These are phyloP conservation scores for Trichosurus vulpecula DNA, from an alignment of 2,797 vertebrate genomes.

Conservation along the genomic window DNA sequence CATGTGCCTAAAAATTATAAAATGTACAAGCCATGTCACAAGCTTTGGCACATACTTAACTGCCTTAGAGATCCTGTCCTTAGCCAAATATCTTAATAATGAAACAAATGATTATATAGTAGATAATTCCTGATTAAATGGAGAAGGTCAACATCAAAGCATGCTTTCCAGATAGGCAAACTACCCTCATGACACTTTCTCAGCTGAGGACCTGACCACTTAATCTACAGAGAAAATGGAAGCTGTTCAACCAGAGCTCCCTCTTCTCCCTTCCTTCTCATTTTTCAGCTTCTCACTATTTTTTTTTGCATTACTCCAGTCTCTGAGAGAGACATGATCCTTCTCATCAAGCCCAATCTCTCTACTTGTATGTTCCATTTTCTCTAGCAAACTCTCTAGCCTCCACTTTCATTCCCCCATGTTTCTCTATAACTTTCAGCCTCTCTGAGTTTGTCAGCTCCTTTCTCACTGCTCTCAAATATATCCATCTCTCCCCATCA, in stretches of 20 bases:
- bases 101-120: background rate
- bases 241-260: background rate
- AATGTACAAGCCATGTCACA: conserved; percentile 13
- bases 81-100: conserved; percentile 21
- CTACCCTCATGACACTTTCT: conserved; percentile 8
- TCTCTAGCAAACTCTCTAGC: background rate
- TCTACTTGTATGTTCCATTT: background rate
- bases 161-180: background rate
- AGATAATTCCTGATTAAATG: background rate
- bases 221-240: background rate
- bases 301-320: background rate
- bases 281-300: background rate
- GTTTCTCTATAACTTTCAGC: background rate
- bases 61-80: conserved; percentile 1
- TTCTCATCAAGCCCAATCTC: conserved; percentile 8
- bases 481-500: background rate
- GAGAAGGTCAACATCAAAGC: background rate
- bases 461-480: background rate
- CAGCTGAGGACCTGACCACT: background rate
- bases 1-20: background rate
- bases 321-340: background rate
- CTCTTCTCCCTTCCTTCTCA: background rate
- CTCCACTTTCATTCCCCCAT: background rate
- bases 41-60: conserved; percentile 22
- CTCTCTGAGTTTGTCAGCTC: background rate